Base-by-base conservation (phyloP, 2,113 vertebrate species). In the Nannobrachium achirus region DNA sequence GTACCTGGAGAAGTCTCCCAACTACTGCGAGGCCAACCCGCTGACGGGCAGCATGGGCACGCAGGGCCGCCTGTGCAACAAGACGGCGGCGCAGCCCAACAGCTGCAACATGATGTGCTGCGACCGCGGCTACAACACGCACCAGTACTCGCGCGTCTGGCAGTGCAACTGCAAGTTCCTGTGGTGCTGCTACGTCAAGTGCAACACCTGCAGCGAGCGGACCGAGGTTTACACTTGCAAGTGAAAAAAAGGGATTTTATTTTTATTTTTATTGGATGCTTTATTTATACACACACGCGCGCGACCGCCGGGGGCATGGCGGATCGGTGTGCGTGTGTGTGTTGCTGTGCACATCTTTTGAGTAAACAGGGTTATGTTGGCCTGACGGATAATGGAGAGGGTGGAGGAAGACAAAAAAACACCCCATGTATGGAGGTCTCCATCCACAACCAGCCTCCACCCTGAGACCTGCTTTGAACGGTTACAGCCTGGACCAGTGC, bases 151-250 rank as follows among this genome's bases (percentile, higher is more conserved):
- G 0, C 86, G 96, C 0, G 95, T 98, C 15, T 98, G 97, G 97
- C 97, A 98, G 86, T 98, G 97, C 91, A 97, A 98, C 92, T 98
- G 97, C 87, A 97, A 96, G 75, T 98, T 98, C 84, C 95, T 98
- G 71, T 98, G 97, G 97, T 98, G 97, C 92, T 98, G 97, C 90
- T 97, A 97, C 0, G 97, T 98, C 40, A 97, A 96, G 55, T 98
- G 97, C 89, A 98, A 96, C 92, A 98, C 96, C 0, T 98, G 97
- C 92, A 98, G 96, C 0, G 97, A 98, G 89, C 93, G 94, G 91
- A 98, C 96, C 38, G 96, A 98, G 86, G 95, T 98, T 49, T 95
- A 97, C 65, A 97, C 95, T 1, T 98, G 97, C 88, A 98, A 98
- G 92, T 98, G 93, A 95, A 79, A 6, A 33, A 33, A 33, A 33